phyloP scores from a whole-genome alignment of 2,888 invertebrate genomes.

The Malthinus seriepunctatus region DNA sequence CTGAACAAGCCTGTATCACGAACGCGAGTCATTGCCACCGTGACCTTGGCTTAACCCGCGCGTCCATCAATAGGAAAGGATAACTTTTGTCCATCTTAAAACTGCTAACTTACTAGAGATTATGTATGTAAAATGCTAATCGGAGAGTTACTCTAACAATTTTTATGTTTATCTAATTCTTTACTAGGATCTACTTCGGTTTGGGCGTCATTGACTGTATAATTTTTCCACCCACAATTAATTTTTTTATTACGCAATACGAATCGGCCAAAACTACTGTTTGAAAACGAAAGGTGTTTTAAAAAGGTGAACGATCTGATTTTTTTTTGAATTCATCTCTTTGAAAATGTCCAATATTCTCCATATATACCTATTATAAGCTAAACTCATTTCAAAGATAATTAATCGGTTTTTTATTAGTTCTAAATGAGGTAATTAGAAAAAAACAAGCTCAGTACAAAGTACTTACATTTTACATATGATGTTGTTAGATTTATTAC shows the following conservation, averaged over 20 bases:
- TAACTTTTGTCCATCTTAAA: conserved; percentile 33
- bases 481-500: too few relatives aligned
- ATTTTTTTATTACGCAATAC: neutral
- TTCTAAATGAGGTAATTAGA: too few relatives aligned
- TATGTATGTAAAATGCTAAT: conserved; percentile 34
- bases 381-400: too few relatives aligned
- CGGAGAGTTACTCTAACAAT: conserved; percentile 15
- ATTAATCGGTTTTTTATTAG: too few relatives aligned
- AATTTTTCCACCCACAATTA: conserved; percentile 1
- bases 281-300: conserved; percentile 4
- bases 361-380: too few relatives aligned
- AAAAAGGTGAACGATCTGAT: conserved; percentile 1
- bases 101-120: conserved; percentile 33
- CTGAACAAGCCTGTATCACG: conserved; percentile 38
- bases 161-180: conserved; percentile 8
- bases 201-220: conserved; percentile 6
- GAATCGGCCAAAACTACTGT: neutral
- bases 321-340: too few relatives aligned
- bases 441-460: too few relatives aligned
- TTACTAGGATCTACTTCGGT: neutral
- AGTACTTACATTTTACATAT: too few relatives aligned
- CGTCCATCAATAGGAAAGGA: conserved; percentile 35
- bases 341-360: too few relatives aligned
- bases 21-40: conserved; percentile 42
- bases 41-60: conserved; percentile 43